phyloP scores from a whole-genome alignment of 2,797 vertebrate genomes.

The Geotrypetes seraphini region DNA sequence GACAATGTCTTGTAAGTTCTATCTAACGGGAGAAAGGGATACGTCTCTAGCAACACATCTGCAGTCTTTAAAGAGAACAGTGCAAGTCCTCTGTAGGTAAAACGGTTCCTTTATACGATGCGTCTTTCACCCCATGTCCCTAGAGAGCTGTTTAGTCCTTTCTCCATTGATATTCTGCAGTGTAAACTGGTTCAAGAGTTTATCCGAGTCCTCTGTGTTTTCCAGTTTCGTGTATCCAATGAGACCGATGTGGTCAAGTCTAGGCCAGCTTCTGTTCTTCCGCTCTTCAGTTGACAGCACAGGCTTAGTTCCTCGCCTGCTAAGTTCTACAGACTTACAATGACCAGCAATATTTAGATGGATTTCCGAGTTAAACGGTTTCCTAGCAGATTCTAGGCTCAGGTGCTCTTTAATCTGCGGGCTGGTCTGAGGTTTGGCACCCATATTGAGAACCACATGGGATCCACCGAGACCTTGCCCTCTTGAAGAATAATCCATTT shows the following conservation, averaged over 20 bases:
- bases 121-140: too few relatives aligned
- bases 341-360: constrained; percentile 51
- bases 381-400: not conserved
- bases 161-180: constrained; percentile 30
- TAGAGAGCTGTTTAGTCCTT: too few relatives aligned
- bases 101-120: too few relatives aligned
- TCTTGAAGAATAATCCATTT: rapidly evolving
- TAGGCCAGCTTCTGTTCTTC: constrained; percentile 80
- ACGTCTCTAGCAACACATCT: too few relatives aligned
- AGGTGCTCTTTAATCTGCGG: not conserved
- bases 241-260: constrained; percentile 59
- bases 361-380: constrained; percentile 30
- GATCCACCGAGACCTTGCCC: not conserved
- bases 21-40: too few relatives aligned
- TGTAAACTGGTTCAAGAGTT: constrained; percentile 55
- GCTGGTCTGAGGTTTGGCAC: not conserved
- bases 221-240: constrained; percentile 71
- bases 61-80: too few relatives aligned
- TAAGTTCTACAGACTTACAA: constrained; percentile 52
- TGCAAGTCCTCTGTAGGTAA: too few relatives aligned
- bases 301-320: constrained; percentile 13
- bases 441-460: constrained; percentile 24
- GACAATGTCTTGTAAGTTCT: too few relatives aligned
- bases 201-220: constrained; percentile 67
- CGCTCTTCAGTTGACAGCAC: constrained; percentile 49